Conservation (phyloP, 2,888 invertebrate species). For the Tortrix viridana region DNA sequence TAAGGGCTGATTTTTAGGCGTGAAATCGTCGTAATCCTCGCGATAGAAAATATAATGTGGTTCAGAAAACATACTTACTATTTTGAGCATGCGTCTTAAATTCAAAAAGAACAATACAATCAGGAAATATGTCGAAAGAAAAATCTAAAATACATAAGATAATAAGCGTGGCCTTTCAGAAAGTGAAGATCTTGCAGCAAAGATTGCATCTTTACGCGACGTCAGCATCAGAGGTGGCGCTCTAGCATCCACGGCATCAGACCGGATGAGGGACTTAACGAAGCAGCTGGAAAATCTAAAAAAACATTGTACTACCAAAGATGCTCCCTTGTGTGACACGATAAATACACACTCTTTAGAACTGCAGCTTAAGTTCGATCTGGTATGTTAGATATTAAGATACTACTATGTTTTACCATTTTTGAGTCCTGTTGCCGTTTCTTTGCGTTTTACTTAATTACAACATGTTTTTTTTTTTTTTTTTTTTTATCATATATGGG, state of each 20-base stretch:
- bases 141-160: too few relatives aligned
- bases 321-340: slow-evolving; percentile 90
- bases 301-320: slow-evolving; percentile 87
- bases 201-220: slow-evolving; percentile 83
- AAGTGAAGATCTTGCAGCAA: slow-evolving; percentile 82
- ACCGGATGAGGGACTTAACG: slow-evolving; percentile 84
- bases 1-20: too few relatives aligned
- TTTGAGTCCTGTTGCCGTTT: too few relatives aligned
- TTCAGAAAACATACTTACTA: too few relatives aligned
- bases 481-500: too few relatives aligned
- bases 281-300: slow-evolving; percentile 84
- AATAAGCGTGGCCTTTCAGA: slow-evolving; percentile 61
- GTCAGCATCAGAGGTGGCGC: slow-evolving; percentile 83
- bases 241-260: slow-evolving; percentile 81
- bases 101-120: too few relatives aligned
- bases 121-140: too few relatives aligned
- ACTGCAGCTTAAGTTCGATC: slow-evolving; percentile 85
- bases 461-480: too few relatives aligned
- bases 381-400: slow-evolving; percentile 72
- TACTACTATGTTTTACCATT: background rate
- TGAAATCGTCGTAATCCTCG: too few relatives aligned
- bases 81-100: too few relatives aligned
- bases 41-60: too few relatives aligned
- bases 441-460: too few relatives aligned
- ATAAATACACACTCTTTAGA: slow-evolving; percentile 89